These are phyloP conservation scores for Ptiloglossa arizonensis DNA, from an alignment of 1,140 invertebrate species.

Conservation along the genomic window DNA sequence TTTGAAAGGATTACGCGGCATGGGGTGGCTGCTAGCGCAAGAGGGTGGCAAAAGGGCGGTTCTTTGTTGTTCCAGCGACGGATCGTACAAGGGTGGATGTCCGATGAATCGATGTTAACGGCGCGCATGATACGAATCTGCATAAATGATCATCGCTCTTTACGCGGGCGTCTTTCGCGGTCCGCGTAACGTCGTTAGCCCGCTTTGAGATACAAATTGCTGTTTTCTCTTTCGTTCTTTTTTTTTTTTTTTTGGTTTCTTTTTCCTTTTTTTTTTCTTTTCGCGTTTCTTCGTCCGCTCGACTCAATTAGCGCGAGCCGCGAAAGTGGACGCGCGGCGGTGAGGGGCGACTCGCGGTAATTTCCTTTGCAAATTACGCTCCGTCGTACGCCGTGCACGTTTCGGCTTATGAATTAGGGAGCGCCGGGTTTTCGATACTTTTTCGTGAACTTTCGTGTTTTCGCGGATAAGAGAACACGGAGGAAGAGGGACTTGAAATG, in stretches of 20 bases:
- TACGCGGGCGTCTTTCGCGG: constrained; percentile 25
- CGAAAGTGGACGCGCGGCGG: neutral
- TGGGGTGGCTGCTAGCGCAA: neutral
- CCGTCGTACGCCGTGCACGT: neutral
- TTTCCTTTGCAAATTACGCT: constrained; percentile 39
- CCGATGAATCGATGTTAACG: constrained; percentile 66
- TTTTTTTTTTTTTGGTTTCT: constrained; percentile 16
- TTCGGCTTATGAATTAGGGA: constrained; percentile 13
- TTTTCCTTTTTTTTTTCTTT: constrained; percentile 20
- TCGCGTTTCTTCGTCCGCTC: too few species aligned
- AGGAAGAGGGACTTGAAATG: too few species aligned
- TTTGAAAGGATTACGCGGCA: constrained; percentile 57
- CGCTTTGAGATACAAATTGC: constrained; percentile 51
- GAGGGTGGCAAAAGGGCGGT: constrained; percentile 9
- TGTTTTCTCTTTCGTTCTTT: too few species aligned
- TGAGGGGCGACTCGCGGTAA: neutral
- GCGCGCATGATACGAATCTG: constrained; percentile 59
- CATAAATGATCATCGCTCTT: constrained; percentile 63
- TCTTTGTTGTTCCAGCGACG: constrained; percentile 51
- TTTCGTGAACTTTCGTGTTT: neutral
- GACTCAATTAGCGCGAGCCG: constrained; percentile 21
- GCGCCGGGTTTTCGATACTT: constrained; percentile 3
- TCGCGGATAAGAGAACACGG: too few species aligned
- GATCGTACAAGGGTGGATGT: constrained; percentile 40
- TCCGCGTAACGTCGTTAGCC: constrained; percentile 41